Conservation (phyloP, 2,113 vertebrate species). For the Mormoops blainvillei region DNA sequence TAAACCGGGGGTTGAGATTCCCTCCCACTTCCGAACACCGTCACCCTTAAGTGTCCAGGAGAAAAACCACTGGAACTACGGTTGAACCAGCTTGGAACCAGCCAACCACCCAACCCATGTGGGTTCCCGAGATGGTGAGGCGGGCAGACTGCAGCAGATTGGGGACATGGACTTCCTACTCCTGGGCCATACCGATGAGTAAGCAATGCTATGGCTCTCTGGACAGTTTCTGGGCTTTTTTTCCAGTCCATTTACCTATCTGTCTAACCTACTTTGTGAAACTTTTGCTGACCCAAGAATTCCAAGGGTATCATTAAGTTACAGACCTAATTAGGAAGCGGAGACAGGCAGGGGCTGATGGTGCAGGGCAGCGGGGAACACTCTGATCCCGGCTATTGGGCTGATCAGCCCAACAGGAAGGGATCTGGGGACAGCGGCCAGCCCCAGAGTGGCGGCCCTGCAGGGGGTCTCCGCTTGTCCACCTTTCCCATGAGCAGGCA, state of each 20-base stretch:
- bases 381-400: background rate
- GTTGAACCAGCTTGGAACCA: background rate
- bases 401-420: background rate
- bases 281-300: conserved; percentile 27
- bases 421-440: background rate
- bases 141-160: background rate
- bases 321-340: conserved; percentile 16
- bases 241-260: conserved; percentile 10
- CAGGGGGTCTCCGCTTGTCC: background rate
- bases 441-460: background rate
- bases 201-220: background rate
- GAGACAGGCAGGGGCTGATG: background rate
- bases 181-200: background rate
- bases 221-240: background rate
- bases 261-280: background rate
- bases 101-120: background rate
- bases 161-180: background rate
- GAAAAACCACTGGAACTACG: background rate
- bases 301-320: conserved; percentile 29
- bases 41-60: background rate
- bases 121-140: background rate
- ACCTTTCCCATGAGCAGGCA: background rate
- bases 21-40: background rate
- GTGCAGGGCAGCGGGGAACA: background rate
- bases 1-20: background rate